These are phyloP conservation scores for Engraulis encrasicolus DNA, from an alignment of 2,113 vertebrate genomes.

Conservation along the genomic window DNA sequence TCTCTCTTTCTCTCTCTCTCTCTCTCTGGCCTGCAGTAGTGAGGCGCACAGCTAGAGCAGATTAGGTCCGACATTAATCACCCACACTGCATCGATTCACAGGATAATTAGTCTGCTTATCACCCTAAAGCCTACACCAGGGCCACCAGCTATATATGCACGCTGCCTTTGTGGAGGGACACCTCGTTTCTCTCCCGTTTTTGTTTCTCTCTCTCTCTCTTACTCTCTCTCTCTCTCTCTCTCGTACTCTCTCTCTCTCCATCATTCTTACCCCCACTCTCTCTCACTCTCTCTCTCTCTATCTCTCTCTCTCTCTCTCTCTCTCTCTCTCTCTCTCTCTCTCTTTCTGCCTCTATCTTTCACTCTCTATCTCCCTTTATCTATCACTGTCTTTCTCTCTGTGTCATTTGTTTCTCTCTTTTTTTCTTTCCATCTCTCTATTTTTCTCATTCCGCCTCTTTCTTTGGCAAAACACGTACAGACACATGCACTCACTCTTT, in stretches of 20 bases:
- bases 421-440: not conserved
- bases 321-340: conserved; percentile 32
- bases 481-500: not conserved
- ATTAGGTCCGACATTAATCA: conserved; percentile 19
- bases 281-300: conserved; percentile 29
- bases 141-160: conserved; percentile 25
- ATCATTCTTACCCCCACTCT: conserved; percentile 24
- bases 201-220: conserved; percentile 33
- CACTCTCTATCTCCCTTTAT: conserved; percentile 25
- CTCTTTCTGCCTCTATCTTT: conserved; percentile 35
- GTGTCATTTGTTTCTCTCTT: not conserved
- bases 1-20: too few species aligned
- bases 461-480: not conserved
- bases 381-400: too few species aligned
- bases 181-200: conserved; percentile 29
- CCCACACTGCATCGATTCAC: conserved; percentile 36
- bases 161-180: conserved; percentile 24
- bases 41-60: not conserved
- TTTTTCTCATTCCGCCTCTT: not conserved
- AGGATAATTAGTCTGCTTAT: conserved; percentile 40
- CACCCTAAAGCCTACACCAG: not conserved
- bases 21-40: not conserved
- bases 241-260: conserved; percentile 22
- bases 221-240: conserved; percentile 12
- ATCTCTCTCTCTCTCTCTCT: conserved; percentile 29